phyloP scores from a whole-genome alignment of 2,888 invertebrate genomes.

The Polymixis lichenea region DNA sequence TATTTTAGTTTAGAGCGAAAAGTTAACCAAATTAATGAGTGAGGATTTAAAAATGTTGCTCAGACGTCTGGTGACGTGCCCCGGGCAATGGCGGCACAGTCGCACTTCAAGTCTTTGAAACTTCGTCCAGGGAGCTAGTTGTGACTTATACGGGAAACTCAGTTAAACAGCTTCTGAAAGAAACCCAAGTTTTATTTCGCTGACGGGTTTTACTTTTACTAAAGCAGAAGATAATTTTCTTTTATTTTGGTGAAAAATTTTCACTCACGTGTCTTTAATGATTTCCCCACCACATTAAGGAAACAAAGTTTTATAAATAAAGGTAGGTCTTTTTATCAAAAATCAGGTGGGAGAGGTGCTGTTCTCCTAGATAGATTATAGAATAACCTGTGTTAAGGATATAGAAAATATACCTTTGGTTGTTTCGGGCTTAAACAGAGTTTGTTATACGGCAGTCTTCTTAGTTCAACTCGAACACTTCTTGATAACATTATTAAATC shows the following conservation, averaged over 20 bases:
- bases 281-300: neutral
- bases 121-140: conserved; percentile 67
- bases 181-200: conserved; percentile 55
- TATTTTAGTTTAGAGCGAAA: conserved; percentile 18
- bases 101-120: conserved; percentile 72
- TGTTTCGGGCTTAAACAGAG: neutral
- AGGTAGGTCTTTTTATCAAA: neutral
- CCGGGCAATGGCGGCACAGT: conserved; percentile 64
- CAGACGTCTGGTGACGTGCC: conserved; percentile 62
- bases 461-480: neutral
- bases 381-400: neutral
- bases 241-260: neutral
- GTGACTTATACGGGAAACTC: conserved; percentile 66
- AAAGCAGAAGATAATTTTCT: conserved; percentile 8
- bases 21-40: conserved; percentile 46
- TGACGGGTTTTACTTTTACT: conserved; percentile 29
- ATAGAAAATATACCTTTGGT: neutral
- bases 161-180: conserved; percentile 62
- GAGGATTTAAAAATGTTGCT: conserved; percentile 53
- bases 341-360: neutral
- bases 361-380: neutral
- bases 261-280: neutral
- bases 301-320: neutral
- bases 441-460: neutral
- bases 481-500: conserved; percentile 7